phyloP scores from a whole-genome alignment of 2,113 vertebrate species.

The Mobula birostris region DNA sequence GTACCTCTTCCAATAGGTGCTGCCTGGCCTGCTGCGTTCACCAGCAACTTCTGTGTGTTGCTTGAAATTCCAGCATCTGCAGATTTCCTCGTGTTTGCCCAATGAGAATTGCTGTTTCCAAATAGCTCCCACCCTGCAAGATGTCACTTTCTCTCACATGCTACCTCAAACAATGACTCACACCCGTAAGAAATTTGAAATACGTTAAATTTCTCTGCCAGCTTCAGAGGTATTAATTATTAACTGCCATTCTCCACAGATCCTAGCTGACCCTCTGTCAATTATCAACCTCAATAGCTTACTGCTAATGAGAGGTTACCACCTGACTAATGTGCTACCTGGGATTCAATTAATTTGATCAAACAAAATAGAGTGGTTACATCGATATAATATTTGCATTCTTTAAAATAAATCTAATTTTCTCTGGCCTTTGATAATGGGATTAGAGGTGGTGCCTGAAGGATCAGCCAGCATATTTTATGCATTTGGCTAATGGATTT shows the following conservation, averaged over 20 bases:
- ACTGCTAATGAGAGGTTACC: not conserved
- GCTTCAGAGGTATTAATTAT: not conserved
- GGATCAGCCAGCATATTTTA: too few relatives aligned
- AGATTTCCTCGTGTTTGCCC: too few relatives aligned
- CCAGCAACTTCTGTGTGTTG: too few relatives aligned
- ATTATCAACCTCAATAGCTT: not conserved
- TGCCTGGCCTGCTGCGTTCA: too few relatives aligned
- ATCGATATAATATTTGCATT: not conserved
- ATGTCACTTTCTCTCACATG: too few relatives aligned
- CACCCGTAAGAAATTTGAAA: too few relatives aligned
- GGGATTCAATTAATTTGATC: not conserved
- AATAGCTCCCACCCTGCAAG: too few relatives aligned
- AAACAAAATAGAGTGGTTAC: not conserved
- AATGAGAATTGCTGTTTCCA: too few relatives aligned
- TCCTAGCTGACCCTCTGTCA: not conserved
- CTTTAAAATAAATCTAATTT: slow-evolving; percentile 6
- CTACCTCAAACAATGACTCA: too few relatives aligned
- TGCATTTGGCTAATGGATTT: not conserved
- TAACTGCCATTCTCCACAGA: not conserved
- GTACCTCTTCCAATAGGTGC: too few relatives aligned
- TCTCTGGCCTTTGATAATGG: not conserved
- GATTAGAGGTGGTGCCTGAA: not conserved
- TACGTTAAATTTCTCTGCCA: not conserved
- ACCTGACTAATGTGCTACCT: not conserved
- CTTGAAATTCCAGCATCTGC: too few relatives aligned